Evolutionary conservation across 2,797 vertebrate species (phyloP), one percentile per base, ranked within the genome.

Genomic region (Oreonectes daqikongensis): DNA sequence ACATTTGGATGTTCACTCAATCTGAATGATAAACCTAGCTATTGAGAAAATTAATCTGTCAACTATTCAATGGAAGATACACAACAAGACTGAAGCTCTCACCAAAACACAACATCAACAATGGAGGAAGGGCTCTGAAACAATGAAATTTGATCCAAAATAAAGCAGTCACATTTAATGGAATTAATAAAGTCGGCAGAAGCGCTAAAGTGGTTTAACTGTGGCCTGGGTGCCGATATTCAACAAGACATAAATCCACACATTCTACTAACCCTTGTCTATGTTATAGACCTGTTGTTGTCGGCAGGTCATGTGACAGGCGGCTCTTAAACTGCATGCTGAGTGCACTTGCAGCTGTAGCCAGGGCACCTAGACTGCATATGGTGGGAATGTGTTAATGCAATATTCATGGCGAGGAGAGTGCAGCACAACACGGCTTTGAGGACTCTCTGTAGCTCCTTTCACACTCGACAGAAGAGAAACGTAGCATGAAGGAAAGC

Each of bases 341-440:
- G 38, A 82, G 83, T 77, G 53, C 50, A 80, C 86, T 83, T 86
- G 87, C 89, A 89, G 88, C 85, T 85, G 87, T 87, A 88, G 86
- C 85, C 85, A 85, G 84, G 80, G 86, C 84, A 86, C 60, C 30
- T 60, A 12, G 72, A 30, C 75, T 65, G 77, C 77, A 77, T 74
- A 72, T 46, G 60, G 32, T 71, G 30, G 71, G 59, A 74, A 78
- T 84, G 87, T 50, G 40, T 86, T 90, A 91, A 93, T 93, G 89
- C 89, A 92, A 90, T 92, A 93, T 93, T 93, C 90, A 93, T 92
- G 88, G 89, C 77, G 85, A 87, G 89, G 79, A 76, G 85, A 83
- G 88, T 82, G 80, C 86, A 91, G 90, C 88, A 88, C 88, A 87
- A 85, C 87, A 79, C 82, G 88, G 88, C 89, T 88, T 89, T 88